These are phyloP conservation scores for Saccostrea glomerata DNA, from an alignment of 1,140 invertebrate species.

Conservation along the genomic window DNA sequence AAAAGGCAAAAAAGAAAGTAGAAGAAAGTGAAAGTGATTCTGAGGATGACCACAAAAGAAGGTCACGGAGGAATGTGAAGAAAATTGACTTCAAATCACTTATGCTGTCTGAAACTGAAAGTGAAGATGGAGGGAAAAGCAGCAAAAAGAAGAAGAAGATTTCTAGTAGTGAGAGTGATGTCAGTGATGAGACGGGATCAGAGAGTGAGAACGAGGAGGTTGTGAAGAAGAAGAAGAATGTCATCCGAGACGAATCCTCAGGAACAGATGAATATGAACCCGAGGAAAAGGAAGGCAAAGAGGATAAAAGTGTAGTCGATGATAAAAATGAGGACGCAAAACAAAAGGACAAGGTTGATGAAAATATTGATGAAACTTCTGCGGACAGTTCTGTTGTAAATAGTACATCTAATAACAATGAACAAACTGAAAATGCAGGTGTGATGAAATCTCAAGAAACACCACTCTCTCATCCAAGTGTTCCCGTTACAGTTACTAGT, in stretches of 20 bases:
- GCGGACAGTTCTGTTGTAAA: neutral
- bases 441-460: neutral
- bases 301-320: constrained; percentile 30
- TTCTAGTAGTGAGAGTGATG: constrained; percentile 40
- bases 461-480: neutral
- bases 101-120: constrained; percentile 48
- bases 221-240: constrained; percentile 59
- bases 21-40: constrained; percentile 41
- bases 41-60: constrained; percentile 28
- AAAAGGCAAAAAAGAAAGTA: constrained; percentile 48
- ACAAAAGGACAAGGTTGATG: constrained; percentile 2
- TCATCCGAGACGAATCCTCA: constrained; percentile 56
- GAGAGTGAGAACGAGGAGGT: constrained; percentile 45
- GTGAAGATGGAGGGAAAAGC: constrained; percentile 1
- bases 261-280: constrained; percentile 42
- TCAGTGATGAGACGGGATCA: neutral
- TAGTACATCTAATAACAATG: neutral
- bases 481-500: neutral
- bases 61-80: constrained; percentile 42
- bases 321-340: constrained; percentile 7
- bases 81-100: constrained; percentile 53
- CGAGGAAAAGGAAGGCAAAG: constrained; percentile 42
- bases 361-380: constrained; percentile 10
- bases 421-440: neutral
- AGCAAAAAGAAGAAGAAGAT: constrained; percentile 47